Base-by-base conservation (phyloP, 1,140 invertebrate genomes). In the Copidosoma floridanum region DNA sequence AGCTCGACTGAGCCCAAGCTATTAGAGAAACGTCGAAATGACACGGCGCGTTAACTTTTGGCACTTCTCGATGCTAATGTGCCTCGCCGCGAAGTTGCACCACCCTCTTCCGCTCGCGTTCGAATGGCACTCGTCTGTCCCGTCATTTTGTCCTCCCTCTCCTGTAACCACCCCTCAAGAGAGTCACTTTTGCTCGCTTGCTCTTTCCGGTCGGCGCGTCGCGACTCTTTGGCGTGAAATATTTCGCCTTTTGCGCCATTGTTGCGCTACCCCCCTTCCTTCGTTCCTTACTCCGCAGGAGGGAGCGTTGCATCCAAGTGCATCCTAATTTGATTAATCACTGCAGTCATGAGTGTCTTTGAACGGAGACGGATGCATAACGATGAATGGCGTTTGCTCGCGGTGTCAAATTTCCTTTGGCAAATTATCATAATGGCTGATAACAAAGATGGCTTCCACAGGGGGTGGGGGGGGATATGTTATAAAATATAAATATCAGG, bases 1-100 rank as follows among this genome's bases (percentile, higher is more conserved):
- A n/a, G n/a, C 58, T 61, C 59, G 56, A 67, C 64, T 67, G 65
- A 66, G 51, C 46, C 54, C 26, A 58, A 51, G 57, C 56, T 59
- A 65, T 69, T 76, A 74, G 74, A 72, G 69, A 74, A 73, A 76
- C 73, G 69, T 71, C 67, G 68, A 75, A 75, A 72, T 77, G 75
- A 75, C 74, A 71, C 68, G 71, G 62, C 54, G 68, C 72, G 68
- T 75, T 73, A 74, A 75, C 71, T 77, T 70, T 54, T 71, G 73
- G 60, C 71, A 70, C 70, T 75, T 77, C 69, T 68, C 70, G 64
- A 76, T 77, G 73, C 66, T 74, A 74, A 73, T 73, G n/a, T n/a
- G 73, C 66, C 44, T 46, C 57, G 66, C 56, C 57, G 20, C 41
- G n/a, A n/a, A n/a, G n/a, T n/a, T n/a, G n/a, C n/a, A n/a, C 6